Conservation (phyloP, 1,140 invertebrate species). For the Sitobion miscanthi region DNA sequence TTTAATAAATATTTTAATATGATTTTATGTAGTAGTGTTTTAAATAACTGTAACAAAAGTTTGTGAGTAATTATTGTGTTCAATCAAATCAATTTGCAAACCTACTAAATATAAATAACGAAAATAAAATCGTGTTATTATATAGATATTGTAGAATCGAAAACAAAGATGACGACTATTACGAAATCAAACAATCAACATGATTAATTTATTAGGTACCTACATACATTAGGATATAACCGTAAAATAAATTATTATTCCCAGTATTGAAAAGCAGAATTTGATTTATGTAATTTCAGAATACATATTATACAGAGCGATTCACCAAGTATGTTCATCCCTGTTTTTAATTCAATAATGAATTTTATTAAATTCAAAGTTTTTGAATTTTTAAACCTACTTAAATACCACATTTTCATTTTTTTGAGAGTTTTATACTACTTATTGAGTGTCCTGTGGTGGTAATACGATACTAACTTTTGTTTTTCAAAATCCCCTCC, state of each 20-base stretch:
- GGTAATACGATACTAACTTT: too few relatives aligned
- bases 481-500: too few relatives aligned
- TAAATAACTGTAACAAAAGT: not conserved
- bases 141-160: not conserved
- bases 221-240: not conserved
- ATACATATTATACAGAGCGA: not conserved
- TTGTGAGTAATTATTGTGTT: not conserved
- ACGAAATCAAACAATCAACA: not conserved
- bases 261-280: not conserved
- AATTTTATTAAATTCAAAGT: too few relatives aligned
- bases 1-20: not conserved
- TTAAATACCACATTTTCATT: too few relatives aligned
- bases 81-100: too few relatives aligned
- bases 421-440: too few relatives aligned
- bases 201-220: not conserved
- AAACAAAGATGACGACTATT: not conserved
- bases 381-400: too few relatives aligned
- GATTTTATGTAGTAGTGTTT: not conserved
- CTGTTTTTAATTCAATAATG: too few relatives aligned
- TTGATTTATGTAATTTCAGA: not conserved
- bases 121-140: not conserved
- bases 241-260: not conserved
- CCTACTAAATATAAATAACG: not conserved
- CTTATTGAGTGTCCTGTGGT: too few relatives aligned
- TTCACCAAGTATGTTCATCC: too few relatives aligned